A percentile compares a stretch with the other conserved stretches of the same genome.
phyloP scores from a whole-genome alignment of 1,140 invertebrate species.

The Dermatophagoides farinae region DNA sequence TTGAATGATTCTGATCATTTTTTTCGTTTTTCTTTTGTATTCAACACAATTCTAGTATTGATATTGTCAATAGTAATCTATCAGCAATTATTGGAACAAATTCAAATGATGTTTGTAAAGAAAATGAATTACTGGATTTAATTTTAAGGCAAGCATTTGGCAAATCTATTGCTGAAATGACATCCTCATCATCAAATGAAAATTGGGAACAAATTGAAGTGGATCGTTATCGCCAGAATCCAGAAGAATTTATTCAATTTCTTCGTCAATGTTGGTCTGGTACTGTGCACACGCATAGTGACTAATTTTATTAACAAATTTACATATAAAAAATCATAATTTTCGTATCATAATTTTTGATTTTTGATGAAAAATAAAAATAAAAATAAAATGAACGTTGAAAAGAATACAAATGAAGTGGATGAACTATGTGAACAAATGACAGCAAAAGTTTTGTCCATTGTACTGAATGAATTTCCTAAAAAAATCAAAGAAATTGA shows the following conservation, averaged over 20 bases:
- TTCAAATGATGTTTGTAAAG: constrained; percentile 14
- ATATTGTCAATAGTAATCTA: not conserved
- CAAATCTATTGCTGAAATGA: not conserved
- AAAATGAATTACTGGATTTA: constrained; percentile 23
- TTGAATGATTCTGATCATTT: too few relatives aligned
- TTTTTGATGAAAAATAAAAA: not conserved
- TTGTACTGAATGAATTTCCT: constrained; percentile 3
- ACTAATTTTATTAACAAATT: too few relatives aligned
- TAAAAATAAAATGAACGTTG: not conserved
- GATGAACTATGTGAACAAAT: not conserved
- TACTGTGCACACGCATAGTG: too few relatives aligned
- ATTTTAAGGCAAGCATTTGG: constrained; percentile 18
- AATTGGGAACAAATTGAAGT: constrained; percentile 11
- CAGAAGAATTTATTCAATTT: constrained; percentile 6
- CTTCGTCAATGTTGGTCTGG: not conserved
- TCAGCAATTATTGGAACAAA: not conserved
- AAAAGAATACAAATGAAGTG: not conserved
- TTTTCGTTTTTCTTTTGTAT: not conserved
- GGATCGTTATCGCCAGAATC: not conserved
- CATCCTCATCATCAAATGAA: too few relatives aligned
- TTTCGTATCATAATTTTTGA: too few relatives aligned
- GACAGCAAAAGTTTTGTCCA: not conserved
- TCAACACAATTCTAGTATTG: not conserved
- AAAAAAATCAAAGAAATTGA: not conserved
- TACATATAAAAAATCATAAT: too few relatives aligned